Evolutionary conservation across 2,113 vertebrate species (phyloP), one percentile per base, ranked within the genome.

Genomic region (Phainopepla nitens): DNA sequence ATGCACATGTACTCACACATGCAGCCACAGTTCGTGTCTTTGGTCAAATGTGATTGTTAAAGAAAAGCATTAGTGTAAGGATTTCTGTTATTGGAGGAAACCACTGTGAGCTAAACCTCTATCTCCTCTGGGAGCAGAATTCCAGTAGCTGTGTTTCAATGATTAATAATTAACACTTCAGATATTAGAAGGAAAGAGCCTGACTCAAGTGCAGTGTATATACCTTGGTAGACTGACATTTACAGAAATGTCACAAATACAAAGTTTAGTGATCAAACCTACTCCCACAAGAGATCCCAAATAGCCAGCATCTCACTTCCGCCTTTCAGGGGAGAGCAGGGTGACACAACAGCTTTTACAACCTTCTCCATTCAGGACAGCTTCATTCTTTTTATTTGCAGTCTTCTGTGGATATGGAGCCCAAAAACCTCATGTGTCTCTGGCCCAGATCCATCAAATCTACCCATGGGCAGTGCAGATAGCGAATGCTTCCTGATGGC

Each of bases 81-180:
- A 56, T 51, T 94, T 90, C 14, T 61, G 33, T 44, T 70, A 21
- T 87, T 94, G 65, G 62, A 90, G 28, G 10, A 24, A 76, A 64
- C 12, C 49, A 42, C 22, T 61, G 17, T 77, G 61, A 90, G 54
- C 27, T 57, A 86, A 89, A 58, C 10, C 21, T 85, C 35, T 47
- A 0, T 39, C 21, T 87, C 47, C 54, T 66, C 51, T 58, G 75
- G 36, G 68, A 83, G 39, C 17, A 86, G 58, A 80, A 24, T 45
- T 75, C 73, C 61, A 94, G 70, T 49, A 87, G 76, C 22, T 69
- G 33, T 77, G 13, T 44, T 77, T 73, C 7, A 2, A 54, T 39
- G 50, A 82, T 90, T 88, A 95, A 93, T 89, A 86, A 83, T 91
- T 91, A 88, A 85, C 73, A 77, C 62, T 85, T 91, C 53, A 72